Conservation (phyloP, 2,113 vertebrate species). For the Sciurus niger region DNA sequence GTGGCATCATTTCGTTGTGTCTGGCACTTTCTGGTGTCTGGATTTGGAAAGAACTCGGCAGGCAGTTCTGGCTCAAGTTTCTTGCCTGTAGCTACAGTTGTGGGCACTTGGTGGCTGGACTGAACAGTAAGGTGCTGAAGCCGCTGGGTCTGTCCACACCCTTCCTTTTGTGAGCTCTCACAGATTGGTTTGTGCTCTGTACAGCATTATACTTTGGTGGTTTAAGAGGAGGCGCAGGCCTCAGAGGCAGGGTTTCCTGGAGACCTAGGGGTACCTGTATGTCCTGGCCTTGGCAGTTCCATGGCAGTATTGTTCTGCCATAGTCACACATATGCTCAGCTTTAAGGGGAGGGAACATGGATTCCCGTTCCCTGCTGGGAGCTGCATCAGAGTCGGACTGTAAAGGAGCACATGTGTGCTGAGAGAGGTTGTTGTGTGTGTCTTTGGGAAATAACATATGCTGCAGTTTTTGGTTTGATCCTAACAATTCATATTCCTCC, state of each 20-base stretch:
- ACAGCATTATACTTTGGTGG: background rate
- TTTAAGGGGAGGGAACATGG: background rate
- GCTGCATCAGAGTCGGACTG: background rate
- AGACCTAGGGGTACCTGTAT: background rate
- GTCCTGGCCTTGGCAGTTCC: background rate
- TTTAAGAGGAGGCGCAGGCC: background rate
- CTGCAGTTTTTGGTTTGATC: background rate
- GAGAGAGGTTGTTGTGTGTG: background rate
- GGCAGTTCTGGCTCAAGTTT: background rate
- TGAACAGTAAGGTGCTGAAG: background rate
- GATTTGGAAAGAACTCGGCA: background rate
- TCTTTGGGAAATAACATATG: background rate
- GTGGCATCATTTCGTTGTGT: background rate
- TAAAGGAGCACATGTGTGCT: background rate
- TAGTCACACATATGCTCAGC: background rate
- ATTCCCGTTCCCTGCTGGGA: background rate
- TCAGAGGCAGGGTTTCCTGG: background rate
- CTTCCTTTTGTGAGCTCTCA: background rate
- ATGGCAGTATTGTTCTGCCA: background rate
- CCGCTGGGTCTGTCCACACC: background rate
- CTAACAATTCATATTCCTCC: background rate
- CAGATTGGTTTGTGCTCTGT: too few relatives aligned
- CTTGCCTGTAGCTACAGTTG: background rate
- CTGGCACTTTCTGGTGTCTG: background rate
- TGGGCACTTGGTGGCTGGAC: background rate